Base-by-base conservation (phyloP, 2,888 invertebrate genomes). In the Cephus sareptanus region DNA sequence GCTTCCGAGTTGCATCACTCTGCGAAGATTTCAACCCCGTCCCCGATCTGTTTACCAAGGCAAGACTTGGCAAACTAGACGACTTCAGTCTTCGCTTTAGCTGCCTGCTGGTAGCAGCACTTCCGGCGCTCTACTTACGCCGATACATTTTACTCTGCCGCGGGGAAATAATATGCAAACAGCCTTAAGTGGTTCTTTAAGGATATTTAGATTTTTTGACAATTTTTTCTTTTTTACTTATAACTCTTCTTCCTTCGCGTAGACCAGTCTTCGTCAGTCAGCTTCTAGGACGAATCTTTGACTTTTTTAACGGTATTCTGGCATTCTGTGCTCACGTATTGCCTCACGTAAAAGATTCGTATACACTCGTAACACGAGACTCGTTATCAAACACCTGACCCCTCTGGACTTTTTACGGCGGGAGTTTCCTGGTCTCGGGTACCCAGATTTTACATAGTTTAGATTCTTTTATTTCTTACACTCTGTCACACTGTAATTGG, bases 31-130 rank as follows among this genome's bases (percentile, higher is more conserved):
- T 78, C 68, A 56, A 73, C 71, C 69, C 35, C 70, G 76, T 80
- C 77, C 77, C 76, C 76, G 77, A 81, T 79, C 81, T 79, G 77
- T 81, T 81, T 79, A 77, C 78, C 76, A 34, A 76, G 76, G 81
- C 73, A 75, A 79, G 78, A 78, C 79, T 77, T 40, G 78, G 79
- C 75, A 78, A 74, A 78, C 81, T 78, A 76, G 69, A 77, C 81
- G 76, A 77, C 74, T 56, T 35, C 75, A 34, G 56, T 23, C 56
- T 56, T 56, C 23, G 23, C 9, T 56, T 56, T 56, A 23, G 23
- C 23, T 56, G 23, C 23, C 23, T 56, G 56, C 56, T 23, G 56
- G 23, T 56, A 23, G 56, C 56, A 56, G 56, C 56, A 56, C 23
- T 56, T 56, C 56, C 56, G 56, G 56, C 2, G 56, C 56, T 56